phyloP scores from a whole-genome alignment of 2,113 vertebrate species.

The Kryptolebias marmoratus region DNA sequence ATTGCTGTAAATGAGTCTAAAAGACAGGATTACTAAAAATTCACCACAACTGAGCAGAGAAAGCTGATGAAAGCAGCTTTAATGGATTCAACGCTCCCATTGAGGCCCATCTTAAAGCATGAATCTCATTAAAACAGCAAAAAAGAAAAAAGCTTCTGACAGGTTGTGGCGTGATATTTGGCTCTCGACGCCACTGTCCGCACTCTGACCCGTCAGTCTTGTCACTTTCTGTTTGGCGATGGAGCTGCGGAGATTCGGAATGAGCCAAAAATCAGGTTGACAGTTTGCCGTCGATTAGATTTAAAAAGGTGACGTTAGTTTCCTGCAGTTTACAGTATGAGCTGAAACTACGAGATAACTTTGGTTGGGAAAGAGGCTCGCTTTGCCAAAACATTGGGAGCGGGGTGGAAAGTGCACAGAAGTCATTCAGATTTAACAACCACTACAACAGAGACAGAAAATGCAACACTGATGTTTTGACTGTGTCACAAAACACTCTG shows the following conservation, averaged over 20 bases:
- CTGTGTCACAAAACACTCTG: conserved; percentile 51
- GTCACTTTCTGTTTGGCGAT: conserved; percentile 78
- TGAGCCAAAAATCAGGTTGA: conserved; percentile 60
- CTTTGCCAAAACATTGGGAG: conserved; percentile 32
- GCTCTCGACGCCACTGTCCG: conserved; percentile 69
- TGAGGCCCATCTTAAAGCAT: conserved; percentile 63
- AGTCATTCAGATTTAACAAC: conserved; percentile 46
- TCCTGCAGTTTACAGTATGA: conserved; percentile 40
- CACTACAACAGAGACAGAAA: conserved; percentile 58
- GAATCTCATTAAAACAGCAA: conserved; percentile 73
- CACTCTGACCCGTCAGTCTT: conserved; percentile 69
- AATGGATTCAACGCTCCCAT: conserved; percentile 52
- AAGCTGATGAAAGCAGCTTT: conserved; percentile 53
- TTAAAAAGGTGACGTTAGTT: conserved; percentile 68
- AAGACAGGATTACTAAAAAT: neutral
- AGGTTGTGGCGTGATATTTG: conserved; percentile 67
- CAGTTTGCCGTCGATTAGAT: conserved; percentile 70
- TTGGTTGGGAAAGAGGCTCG: conserved; percentile 23
- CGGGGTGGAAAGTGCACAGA: conserved; percentile 34
- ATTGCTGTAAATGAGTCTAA: neutral
- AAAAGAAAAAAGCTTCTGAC: conserved; percentile 71
- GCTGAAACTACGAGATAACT: conserved; percentile 29
- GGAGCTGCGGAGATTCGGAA: conserved; percentile 55
- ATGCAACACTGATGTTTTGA: conserved; percentile 48
- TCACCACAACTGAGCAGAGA: neutral